Evolutionary conservation across 2,797 vertebrate genomes (phyloP).

Genomic region (Malacoraja senta): DNA sequence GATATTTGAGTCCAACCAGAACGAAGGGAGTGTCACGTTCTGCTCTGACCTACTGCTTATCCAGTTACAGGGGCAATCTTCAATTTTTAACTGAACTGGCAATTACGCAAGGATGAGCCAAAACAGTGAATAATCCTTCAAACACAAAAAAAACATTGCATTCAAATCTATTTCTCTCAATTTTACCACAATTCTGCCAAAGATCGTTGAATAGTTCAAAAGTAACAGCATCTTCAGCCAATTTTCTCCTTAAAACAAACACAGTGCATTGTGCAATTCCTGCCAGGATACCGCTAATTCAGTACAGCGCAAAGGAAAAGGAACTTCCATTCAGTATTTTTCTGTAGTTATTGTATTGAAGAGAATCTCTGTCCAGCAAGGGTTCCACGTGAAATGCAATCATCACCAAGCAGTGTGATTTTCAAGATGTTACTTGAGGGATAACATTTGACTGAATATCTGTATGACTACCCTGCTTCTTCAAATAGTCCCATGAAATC

Average conservation of each 20-base stretch:
- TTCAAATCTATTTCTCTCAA: neutral
- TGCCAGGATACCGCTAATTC: neutral
- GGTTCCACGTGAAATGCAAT: neutral
- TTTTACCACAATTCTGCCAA: neutral
- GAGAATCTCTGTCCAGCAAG: neutral
- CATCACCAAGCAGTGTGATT: neutral
- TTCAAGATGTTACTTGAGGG: neutral
- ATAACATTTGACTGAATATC: neutral
- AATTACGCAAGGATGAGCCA: neutral
- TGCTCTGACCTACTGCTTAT: neutral
- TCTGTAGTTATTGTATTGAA: neutral
- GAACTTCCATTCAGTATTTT: neutral
- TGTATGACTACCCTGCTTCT: neutral
- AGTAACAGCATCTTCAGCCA: neutral
- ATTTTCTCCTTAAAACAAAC: neutral
- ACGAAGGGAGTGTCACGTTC: neutral
- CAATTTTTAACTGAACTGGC: neutral
- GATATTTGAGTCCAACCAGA: neutral
- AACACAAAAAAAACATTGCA: neutral
- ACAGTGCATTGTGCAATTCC: neutral
- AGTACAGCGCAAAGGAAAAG: neutral
- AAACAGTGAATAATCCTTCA: neutral
- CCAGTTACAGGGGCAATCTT: neutral
- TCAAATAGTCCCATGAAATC: neutral
- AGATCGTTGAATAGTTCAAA: neutral